Evolutionary conservation across 2,888 invertebrate genomes (phyloP).

Genomic region (Trachelus troglodyta): DNA sequence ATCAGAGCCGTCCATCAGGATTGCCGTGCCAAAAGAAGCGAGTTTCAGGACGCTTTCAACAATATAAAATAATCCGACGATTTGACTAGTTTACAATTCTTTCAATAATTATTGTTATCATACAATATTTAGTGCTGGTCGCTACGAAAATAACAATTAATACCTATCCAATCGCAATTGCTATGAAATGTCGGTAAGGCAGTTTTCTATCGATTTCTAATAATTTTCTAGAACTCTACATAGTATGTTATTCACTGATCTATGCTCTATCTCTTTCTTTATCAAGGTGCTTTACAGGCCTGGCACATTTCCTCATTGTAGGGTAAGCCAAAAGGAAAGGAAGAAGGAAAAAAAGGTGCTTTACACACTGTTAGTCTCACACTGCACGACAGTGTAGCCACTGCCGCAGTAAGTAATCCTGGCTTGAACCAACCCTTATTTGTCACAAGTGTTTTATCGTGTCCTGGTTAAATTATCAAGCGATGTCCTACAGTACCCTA

Average conservation of each 20-base stretch:
- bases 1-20: not conserved
- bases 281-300: not conserved
- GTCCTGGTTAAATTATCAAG: slow-evolving; percentile 38
- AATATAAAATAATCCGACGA: not conserved
- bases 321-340: too few relatives aligned
- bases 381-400: not conserved
- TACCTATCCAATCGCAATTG: too few relatives aligned
- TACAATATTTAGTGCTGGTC: not conserved
- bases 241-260: not conserved
- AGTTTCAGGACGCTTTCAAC: not conserved
- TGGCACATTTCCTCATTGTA: too few relatives aligned
- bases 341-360: too few relatives aligned
- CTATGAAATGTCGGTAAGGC: not conserved
- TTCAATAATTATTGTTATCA: not conserved
- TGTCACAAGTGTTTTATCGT: slow-evolving; percentile 44
- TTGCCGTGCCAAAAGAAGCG: not conserved
- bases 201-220: not conserved
- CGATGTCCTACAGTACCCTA: not conserved
- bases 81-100: not conserved
- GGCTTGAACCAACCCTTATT: slow-evolving; percentile 28
- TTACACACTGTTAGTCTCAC: not conserved
- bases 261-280: not conserved
- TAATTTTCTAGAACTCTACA: not conserved
- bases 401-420: not conserved
- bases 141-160: not conserved